phyloP scores from a whole-genome alignment of 2,888 invertebrate species.

The Hydrotaea cyrtoneurina region DNA sequence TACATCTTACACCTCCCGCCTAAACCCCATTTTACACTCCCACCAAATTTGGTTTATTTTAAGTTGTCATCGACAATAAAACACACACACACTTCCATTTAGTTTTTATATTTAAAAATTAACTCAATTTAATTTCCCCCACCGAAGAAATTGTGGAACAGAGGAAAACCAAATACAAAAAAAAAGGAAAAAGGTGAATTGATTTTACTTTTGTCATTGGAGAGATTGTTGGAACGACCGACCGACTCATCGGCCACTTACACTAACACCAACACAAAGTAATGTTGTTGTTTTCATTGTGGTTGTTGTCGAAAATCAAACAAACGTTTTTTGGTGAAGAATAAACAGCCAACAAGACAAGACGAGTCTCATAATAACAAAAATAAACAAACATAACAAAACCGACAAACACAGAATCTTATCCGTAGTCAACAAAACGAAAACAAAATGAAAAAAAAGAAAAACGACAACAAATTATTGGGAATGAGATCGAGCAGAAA shows the following conservation, averaged over 20 bases:
- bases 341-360: not conserved
- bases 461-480: not conserved
- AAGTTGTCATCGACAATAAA: too few species aligned
- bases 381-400: constrained; percentile 37
- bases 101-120: too few species aligned
- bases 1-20: too few species aligned
- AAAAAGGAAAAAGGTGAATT: not conserved
- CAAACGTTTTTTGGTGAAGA: not conserved
- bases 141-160: too few species aligned
- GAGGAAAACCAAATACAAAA: not conserved
- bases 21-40: too few species aligned
- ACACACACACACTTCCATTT: too few species aligned
- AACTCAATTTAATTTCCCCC: too few species aligned
- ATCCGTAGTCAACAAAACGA: too few species aligned
- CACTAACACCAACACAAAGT: too few species aligned
- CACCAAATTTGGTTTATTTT: too few species aligned
- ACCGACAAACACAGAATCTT: not conserved
- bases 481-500: not conserved
- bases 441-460: not conserved
- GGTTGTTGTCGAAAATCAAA: constrained; percentile 5
- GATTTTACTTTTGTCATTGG: not conserved
- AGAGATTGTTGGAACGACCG: not conserved
- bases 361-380: not conserved
- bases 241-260: not conserved
- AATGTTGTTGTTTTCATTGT: not conserved